Evolutionary conservation across 2,888 invertebrate genomes (phyloP), one percentile per base, ranked within the genome.

Genomic region (Plemyria rubiginata): DNA sequence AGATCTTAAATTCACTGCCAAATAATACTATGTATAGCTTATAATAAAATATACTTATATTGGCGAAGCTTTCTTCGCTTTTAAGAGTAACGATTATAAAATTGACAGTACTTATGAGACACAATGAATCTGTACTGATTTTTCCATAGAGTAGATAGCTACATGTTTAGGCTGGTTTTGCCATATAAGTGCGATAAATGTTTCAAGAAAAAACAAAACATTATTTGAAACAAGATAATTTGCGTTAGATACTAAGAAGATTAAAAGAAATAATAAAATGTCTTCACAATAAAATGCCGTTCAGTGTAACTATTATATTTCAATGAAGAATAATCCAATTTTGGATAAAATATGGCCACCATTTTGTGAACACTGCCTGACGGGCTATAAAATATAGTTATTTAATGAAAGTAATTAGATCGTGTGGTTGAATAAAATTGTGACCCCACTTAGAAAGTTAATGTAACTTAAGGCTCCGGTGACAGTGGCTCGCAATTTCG

Each of bases 341-440:
- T 22, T 3, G 3, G 22, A 6, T 32, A 32, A 32, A 32, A 32
- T 5, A 7, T 8, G 6, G 36, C 11, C 11, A 9, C 36, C 1
- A 11, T 38, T 11, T 36, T 38, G 1, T 38, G 8, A 11, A 11
- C 8, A 38, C 16, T 45, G 45, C 45, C 45, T 45, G 45, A 45
- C 45, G 45, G 45, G 45, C 45, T 45, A 45, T 43, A 45, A 45
- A 45, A 45, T 43, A 13, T 1, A 45, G 32, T 40, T 22, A 7
- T 15, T 11, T 15, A 15, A 16, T 54, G 36, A 48, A 22, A n/a
- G 41, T 49, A 54, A 43, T 54, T 40, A 51, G 58, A 9, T 52
- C 60, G 62, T 62, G 62, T 65, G 66, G 66, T 68, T 59, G 49
- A 65, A 62, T 65, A 7, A 68, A 62, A 66, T 58, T 64, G 59